A percentile compares a stretch with the other conserved stretches of the same genome.
phyloP scores from a whole-genome alignment of 2,113 vertebrate genomes.

The Zeus faber region DNA sequence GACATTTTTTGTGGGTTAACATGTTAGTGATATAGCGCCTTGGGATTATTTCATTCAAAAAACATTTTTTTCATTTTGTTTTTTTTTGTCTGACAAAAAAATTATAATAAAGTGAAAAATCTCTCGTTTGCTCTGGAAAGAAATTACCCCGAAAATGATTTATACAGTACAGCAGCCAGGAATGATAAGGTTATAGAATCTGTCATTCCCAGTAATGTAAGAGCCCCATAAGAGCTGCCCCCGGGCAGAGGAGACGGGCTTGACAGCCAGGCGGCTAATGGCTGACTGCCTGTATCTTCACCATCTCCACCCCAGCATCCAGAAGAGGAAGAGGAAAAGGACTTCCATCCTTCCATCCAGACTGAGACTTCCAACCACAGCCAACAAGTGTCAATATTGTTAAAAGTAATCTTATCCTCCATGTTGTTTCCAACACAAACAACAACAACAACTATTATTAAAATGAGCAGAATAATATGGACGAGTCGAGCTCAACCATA shows the following conservation, averaged over 20 bases:
- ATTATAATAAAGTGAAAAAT: constrained; percentile 46
- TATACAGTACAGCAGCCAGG: constrained; percentile 22
- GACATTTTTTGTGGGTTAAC: too few relatives aligned
- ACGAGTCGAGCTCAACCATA: too few relatives aligned
- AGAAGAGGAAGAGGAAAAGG: too few relatives aligned
- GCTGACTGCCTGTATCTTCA: neutral
- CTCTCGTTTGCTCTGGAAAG: constrained; percentile 27
- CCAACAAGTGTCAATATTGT: too few relatives aligned
- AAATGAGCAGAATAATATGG: too few relatives aligned
- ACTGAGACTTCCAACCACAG: too few relatives aligned
- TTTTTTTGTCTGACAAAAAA: constrained; percentile 31
- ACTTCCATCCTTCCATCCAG: too few relatives aligned
- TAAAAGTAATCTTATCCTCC: too few relatives aligned
- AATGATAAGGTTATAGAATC: constrained; percentile 49
- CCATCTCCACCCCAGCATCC: too few relatives aligned
- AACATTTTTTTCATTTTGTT: neutral
- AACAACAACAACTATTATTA: too few relatives aligned
- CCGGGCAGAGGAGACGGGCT: constrained; percentile 11
- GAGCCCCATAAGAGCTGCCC: constrained; percentile 14
- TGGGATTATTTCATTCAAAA: neutral
- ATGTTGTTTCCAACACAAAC: too few relatives aligned
- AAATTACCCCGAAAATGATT: constrained; percentile 42
- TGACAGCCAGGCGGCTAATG: neutral
- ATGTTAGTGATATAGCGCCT: too few relatives aligned
- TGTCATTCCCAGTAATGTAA: constrained; percentile 37